These are phyloP conservation scores for Paelopatides confundens DNA, from an alignment of 53 echinoderm and acorn worm genomes.

Conservation along the genomic window DNA sequence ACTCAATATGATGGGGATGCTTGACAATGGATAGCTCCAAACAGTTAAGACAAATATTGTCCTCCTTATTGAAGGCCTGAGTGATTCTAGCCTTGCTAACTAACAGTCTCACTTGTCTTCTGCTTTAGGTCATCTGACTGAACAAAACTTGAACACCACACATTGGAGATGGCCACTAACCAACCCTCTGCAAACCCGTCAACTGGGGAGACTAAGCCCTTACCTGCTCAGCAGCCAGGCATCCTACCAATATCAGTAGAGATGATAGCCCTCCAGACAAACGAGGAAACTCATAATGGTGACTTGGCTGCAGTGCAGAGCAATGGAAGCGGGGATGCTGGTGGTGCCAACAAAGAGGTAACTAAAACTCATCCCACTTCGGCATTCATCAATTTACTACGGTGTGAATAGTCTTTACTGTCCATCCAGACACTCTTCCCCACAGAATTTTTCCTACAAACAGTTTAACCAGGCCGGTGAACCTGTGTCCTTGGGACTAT, in stretches of 20 bases:
- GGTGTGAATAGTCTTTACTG: too few relatives aligned
- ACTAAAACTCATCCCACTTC: too few relatives aligned
- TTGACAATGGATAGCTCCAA: not conserved
- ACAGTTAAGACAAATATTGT: not conserved
- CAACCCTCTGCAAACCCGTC: constrained; percentile 73
- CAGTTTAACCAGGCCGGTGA: too few relatives aligned
- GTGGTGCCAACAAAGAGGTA: constrained; percentile 55
- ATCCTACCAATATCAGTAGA: constrained; percentile 66
- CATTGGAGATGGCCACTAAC: constrained; percentile 60
- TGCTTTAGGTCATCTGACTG: not conserved
- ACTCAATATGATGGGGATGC: too few relatives aligned
- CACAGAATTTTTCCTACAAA: too few relatives aligned
- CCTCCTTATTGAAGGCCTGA: not conserved
- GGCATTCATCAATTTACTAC: too few relatives aligned
- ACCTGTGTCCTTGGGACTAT: too few relatives aligned
- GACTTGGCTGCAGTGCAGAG: constrained; percentile 35
- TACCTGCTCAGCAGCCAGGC: constrained; percentile 60
- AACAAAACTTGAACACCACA: constrained; percentile 40
- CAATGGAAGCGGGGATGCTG: constrained; percentile 52
- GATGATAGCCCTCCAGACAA: constrained; percentile 49
- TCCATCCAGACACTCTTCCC: too few relatives aligned
- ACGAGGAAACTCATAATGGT: not conserved
- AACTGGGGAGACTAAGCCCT: constrained; percentile 48
- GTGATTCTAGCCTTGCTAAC: not conserved
- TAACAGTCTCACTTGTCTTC: not conserved